phyloP scores from a whole-genome alignment of 1,140 invertebrate species.

The Maniola jurtina region DNA sequence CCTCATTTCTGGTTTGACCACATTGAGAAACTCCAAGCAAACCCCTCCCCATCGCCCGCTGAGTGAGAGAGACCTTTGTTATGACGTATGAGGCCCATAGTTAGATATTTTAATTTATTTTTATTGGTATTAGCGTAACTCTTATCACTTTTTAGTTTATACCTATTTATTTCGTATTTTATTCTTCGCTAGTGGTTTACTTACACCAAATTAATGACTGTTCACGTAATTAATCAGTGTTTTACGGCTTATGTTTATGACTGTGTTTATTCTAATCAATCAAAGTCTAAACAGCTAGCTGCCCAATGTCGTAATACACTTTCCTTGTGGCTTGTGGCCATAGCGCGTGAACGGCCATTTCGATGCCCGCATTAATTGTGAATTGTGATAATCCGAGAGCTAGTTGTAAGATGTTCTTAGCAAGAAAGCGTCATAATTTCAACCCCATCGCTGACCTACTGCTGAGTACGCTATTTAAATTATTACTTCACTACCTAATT shows the following conservation, averaged over 20 bases:
- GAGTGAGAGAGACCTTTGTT: too few species aligned
- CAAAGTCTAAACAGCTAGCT: slow-evolving; percentile 14
- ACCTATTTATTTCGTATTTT: not conserved
- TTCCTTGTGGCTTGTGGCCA: slow-evolving; percentile 27
- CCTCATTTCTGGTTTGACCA: too few species aligned
- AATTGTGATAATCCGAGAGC: slow-evolving; percentile 15
- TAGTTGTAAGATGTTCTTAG: not conserved
- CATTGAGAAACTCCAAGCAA: too few species aligned
- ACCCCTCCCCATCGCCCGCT: too few species aligned
- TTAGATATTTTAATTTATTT: too few species aligned
- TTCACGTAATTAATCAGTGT: slow-evolving; percentile 6
- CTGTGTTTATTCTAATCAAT: slow-evolving; percentile 13
- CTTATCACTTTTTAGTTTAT: too few species aligned
- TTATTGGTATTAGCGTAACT: too few species aligned
- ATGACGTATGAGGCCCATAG: too few species aligned
- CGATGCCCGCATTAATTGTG: slow-evolving; percentile 21
- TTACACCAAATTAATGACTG: not conserved
- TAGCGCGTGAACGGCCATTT: slow-evolving; percentile 30
- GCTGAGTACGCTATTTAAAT: too few species aligned
- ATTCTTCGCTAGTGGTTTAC: not conserved
- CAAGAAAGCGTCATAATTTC: too few species aligned
- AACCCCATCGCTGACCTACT: too few species aligned
- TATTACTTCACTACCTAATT: too few species aligned
- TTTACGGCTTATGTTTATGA: slow-evolving; percentile 6
- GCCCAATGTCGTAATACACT: slow-evolving; percentile 31